phyloP scores from a whole-genome alignment of 2,797 vertebrate genomes.

The Halcyon chelicuti region DNA sequence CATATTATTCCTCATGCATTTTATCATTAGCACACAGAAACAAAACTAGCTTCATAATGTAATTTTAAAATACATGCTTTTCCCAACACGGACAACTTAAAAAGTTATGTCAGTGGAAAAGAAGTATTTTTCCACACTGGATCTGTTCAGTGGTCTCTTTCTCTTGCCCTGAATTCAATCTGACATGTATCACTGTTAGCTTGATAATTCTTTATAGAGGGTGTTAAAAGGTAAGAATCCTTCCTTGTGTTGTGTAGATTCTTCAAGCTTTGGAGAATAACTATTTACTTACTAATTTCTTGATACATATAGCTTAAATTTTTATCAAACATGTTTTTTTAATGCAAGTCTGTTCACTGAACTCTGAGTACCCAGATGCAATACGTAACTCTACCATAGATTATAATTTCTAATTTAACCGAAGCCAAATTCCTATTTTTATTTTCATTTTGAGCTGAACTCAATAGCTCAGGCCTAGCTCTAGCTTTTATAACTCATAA shows the following conservation, averaged over 20 bases:
- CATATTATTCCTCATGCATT: background rate
- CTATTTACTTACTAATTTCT: background rate
- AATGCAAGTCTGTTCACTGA: background rate
- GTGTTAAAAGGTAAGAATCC: background rate
- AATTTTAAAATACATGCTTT: background rate
- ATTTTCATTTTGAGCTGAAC: constrained; percentile 13
- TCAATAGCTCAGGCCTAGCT: background rate
- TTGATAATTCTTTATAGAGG: background rate
- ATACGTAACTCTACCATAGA: background rate
- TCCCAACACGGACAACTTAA: background rate
- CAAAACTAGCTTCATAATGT: background rate
- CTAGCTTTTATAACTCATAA: constrained; percentile 27
- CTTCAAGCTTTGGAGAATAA: background rate
- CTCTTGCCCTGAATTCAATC: background rate
- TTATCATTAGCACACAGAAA: background rate
- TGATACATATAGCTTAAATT: background rate
- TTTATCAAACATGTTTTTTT: background rate
- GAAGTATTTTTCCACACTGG: background rate
- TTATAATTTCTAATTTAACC: background rate
- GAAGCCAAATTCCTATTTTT: background rate
- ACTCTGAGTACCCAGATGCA: background rate
- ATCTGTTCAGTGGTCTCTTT: background rate
- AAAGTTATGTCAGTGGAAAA: background rate
- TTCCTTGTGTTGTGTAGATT: background rate
- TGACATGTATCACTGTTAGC: background rate